Evolutionary conservation across 2,888 invertebrate genomes (phyloP).

Genomic region (Protodeltote pygarga): DNA sequence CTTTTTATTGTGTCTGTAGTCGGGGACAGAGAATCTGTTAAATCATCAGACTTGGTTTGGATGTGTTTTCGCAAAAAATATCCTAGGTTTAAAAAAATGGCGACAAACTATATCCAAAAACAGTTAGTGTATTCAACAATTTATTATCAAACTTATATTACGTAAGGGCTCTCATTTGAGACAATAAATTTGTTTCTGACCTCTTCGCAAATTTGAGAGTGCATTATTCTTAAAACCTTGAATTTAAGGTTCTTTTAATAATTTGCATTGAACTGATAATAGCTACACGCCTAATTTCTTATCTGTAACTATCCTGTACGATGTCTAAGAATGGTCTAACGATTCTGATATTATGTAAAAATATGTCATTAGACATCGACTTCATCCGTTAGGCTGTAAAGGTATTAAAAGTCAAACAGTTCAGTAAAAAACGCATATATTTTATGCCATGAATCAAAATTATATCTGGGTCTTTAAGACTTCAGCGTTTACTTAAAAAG

Average conservation of each 20-base stretch:
- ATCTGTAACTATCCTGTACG: slow-evolving; percentile 19
- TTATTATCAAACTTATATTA: too few species aligned
- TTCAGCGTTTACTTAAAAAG: slow-evolving; percentile 47
- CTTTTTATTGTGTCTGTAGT: too few species aligned
- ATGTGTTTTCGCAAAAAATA: too few species aligned
- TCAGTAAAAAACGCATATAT: slow-evolving; percentile 48
- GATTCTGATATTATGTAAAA: neutral
- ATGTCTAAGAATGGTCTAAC: slow-evolving; percentile 20
- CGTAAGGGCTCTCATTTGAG: too few species aligned
- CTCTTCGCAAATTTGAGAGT: too few species aligned
- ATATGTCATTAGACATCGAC: slow-evolving; percentile 12
- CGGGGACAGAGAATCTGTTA: too few species aligned
- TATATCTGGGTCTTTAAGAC: slow-evolving; percentile 47
- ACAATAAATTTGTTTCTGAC: too few species aligned
- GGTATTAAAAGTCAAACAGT: slow-evolving; percentile 47
- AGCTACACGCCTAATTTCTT: slow-evolving; percentile 29
- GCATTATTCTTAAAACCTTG: too few species aligned
- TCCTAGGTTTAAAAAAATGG: too few species aligned
- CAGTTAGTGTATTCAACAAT: too few species aligned
- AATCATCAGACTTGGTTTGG: too few species aligned
- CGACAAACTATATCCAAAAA: too few species aligned
- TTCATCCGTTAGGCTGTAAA: slow-evolving; percentile 31
- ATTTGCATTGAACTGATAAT: neutral
- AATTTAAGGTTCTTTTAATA: neutral
- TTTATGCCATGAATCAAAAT: slow-evolving; percentile 48